Conservation (phyloP, 2,113 vertebrate species). For the Pardalotus punctatus region DNA sequence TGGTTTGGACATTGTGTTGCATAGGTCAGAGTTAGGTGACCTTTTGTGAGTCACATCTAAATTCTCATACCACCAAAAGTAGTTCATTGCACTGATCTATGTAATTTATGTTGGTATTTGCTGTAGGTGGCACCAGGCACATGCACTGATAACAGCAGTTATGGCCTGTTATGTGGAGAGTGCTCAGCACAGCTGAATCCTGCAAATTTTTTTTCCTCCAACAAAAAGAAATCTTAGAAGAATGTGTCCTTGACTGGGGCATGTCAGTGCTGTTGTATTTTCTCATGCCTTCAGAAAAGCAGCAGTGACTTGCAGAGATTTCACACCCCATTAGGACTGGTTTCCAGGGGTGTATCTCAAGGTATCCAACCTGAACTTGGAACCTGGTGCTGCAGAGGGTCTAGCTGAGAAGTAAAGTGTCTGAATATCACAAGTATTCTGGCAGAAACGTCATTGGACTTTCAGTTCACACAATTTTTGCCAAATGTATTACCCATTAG, state of each 20-base stretch:
- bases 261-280: background rate
- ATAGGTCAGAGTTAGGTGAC: background rate
- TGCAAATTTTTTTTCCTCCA: background rate
- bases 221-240: background rate
- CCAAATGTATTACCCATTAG: background rate
- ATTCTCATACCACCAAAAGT: background rate
- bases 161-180: background rate
- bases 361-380: background rate
- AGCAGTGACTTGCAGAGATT: background rate
- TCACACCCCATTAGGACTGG: background rate
- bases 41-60: background rate
- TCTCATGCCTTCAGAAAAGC: background rate
- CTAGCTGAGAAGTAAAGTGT: background rate
- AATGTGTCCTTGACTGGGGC: background rate
- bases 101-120: background rate
- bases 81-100: background rate
- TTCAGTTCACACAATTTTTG: background rate
- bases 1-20: background rate
- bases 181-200: background rate
- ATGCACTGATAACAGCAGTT: background rate
- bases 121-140: background rate
- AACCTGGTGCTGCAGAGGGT: background rate
- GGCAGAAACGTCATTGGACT: background rate
- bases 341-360: background rate
- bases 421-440: background rate